Conservation (phyloP, 2,888 invertebrate genomes). For the Limnephilus rhombicus region DNA sequence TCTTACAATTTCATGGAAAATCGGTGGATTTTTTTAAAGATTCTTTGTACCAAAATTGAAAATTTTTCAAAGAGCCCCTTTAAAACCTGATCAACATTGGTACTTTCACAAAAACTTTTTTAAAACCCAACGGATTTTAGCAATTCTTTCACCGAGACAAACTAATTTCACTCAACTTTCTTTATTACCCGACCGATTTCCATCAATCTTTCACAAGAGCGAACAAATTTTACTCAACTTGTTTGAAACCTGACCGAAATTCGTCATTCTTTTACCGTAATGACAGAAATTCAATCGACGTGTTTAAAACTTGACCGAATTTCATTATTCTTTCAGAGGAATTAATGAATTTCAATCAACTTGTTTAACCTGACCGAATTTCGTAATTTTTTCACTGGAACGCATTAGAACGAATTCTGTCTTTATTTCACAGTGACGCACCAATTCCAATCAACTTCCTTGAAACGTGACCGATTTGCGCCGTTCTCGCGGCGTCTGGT, state of each 20-base stretch:
- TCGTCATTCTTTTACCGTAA: too few relatives aligned
- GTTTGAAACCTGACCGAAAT: background rate
- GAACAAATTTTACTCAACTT: too few relatives aligned
- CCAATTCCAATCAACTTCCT: background rate
- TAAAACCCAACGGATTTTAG: background rate
- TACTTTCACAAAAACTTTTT: background rate
- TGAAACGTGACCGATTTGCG: background rate
- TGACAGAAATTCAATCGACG: background rate
- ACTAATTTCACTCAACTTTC: too few relatives aligned
- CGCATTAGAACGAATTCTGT: background rate
- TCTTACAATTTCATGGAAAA: background rate
- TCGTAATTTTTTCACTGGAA: background rate
- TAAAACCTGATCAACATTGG: too few relatives aligned
- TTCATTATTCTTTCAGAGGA: background rate
- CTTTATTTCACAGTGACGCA: background rate
- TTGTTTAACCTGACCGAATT: background rate
- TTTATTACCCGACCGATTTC: too few relatives aligned
- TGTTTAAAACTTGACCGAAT: background rate
- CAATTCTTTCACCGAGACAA: too few relatives aligned
- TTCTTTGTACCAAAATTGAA: background rate
- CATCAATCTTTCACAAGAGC: too few relatives aligned
- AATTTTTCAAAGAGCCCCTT: background rate
- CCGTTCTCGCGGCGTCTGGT: background rate
- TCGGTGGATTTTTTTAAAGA: background rate
- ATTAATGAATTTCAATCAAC: background rate